Evolutionary conservation across 2,113 vertebrate genomes (phyloP).

Genomic region (Chitala chitala): DNA sequence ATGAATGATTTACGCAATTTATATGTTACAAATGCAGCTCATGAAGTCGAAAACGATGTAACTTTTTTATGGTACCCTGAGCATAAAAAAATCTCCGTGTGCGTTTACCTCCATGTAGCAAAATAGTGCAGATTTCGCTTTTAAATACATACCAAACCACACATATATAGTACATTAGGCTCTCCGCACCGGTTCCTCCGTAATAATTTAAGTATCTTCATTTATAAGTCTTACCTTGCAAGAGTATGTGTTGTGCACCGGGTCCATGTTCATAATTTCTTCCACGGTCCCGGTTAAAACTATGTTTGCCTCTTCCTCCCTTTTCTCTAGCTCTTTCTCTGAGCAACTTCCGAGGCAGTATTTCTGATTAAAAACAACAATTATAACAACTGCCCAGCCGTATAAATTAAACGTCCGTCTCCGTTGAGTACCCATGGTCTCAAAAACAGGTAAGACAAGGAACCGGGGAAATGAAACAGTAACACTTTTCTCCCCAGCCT

Average conservation of each 20-base stretch:
- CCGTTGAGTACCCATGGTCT: constrained; percentile 51
- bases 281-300: constrained; percentile 94
- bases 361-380: constrained; percentile 51
- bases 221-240: constrained; percentile 77
- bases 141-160: no score
- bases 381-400: constrained; percentile 54
- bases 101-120: no score
- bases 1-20: neutral
- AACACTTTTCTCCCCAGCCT: constrained; percentile 3
- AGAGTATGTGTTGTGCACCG: constrained; percentile 91
- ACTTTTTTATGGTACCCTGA: neutral
- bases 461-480: neutral
- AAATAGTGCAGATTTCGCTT: no score
- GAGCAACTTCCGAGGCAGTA: constrained; percentile 67
- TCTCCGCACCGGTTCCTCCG: neutral
- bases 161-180: no score
- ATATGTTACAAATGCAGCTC: neutral
- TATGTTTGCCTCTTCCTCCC: constrained; percentile 86
- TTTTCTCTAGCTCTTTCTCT: constrained; percentile 78
- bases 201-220: neutral
- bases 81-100: no score
- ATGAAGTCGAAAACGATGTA: neutral
- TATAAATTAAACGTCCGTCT: constrained; percentile 33
- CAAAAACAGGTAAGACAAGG: constrained; percentile 31
- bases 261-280: constrained; percentile 93